Evolutionary conservation across 2,888 invertebrate species (phyloP).

Genomic region (Bimastos eiseni): DNA sequence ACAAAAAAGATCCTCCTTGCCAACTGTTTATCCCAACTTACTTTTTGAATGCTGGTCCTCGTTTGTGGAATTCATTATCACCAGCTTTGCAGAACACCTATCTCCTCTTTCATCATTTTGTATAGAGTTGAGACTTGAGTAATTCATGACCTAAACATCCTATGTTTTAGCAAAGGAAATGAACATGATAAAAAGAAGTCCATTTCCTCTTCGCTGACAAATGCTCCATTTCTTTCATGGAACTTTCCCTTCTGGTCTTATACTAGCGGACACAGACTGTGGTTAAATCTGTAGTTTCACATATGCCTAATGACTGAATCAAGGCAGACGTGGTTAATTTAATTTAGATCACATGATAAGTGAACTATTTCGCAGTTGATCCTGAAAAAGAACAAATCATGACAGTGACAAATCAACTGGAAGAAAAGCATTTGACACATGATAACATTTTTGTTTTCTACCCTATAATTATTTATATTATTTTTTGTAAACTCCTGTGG

Average conservation of each 20-base stretch:
- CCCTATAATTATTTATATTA: background rate
- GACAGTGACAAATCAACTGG: background rate
- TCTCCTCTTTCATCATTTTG: background rate
- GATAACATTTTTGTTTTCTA: background rate
- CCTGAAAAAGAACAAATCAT: background rate
- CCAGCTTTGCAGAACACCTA: background rate
- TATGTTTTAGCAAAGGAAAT: background rate
- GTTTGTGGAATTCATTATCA: too few relatives aligned
- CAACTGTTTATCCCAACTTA: too few relatives aligned
- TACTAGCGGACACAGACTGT: background rate
- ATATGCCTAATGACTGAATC: background rate
- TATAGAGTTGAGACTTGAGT: background rate
- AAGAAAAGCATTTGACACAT: background rate
- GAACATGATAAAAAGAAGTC: background rate
- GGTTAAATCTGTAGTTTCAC: background rate
- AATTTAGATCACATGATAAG: too few relatives aligned
- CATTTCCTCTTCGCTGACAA: too few relatives aligned
- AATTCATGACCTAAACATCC: background rate
- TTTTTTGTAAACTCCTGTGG: background rate
- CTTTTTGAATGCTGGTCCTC: too few relatives aligned
- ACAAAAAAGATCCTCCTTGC: too few relatives aligned
- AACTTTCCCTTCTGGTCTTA: background rate
- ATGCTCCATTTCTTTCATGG: background rate
- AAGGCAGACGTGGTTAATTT: background rate
- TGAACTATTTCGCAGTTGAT: background rate